Conservation (phyloP, 2,888 invertebrate species). For the Tryphoninae sp. region DNA sequence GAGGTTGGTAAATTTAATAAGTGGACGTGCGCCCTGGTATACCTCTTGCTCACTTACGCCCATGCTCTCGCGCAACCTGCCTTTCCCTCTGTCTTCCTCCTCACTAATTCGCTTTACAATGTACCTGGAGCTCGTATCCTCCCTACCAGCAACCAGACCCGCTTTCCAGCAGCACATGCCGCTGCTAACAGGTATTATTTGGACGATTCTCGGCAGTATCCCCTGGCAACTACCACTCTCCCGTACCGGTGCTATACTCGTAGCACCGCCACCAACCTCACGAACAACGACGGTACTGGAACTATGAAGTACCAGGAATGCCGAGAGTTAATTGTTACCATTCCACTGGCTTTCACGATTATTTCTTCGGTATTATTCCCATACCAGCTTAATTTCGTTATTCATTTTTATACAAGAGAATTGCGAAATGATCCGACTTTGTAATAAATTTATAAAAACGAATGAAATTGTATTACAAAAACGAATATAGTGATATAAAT, state of each 20-base stretch:
- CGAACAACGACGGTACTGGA: conserved; percentile 6
- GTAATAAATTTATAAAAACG: neutral
- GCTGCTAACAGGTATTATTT: conserved; percentile 63
- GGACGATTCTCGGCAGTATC: conserved; percentile 61
- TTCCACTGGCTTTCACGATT: conserved; percentile 21
- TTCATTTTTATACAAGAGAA: neutral
- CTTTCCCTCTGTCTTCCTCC: conserved; percentile 14
- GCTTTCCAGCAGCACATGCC: conserved; percentile 59
- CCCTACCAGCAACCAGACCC: conserved; percentile 43
- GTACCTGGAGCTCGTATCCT: conserved; percentile 41
- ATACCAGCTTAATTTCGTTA: conserved; percentile 2
- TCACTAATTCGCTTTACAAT: conserved; percentile 62
- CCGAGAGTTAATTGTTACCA: conserved; percentile 52
- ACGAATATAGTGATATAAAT: neutral
- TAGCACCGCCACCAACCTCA: conserved; percentile 1
- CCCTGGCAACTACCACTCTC: conserved; percentile 37
- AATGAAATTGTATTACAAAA: no score
- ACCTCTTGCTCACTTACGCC: conserved; percentile 47
- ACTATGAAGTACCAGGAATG: conserved; percentile 27
- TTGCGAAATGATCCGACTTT: neutral
- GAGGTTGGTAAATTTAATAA: conserved; percentile 80
- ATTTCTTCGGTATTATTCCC: conserved; percentile 9
- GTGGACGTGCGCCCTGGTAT: conserved; percentile 69
- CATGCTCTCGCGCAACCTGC: conserved; percentile 40
- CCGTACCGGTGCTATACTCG: conserved; percentile 6